phyloP scores from a whole-genome alignment of 2,113 vertebrate genomes.

The Heterocephalus glaber region DNA sequence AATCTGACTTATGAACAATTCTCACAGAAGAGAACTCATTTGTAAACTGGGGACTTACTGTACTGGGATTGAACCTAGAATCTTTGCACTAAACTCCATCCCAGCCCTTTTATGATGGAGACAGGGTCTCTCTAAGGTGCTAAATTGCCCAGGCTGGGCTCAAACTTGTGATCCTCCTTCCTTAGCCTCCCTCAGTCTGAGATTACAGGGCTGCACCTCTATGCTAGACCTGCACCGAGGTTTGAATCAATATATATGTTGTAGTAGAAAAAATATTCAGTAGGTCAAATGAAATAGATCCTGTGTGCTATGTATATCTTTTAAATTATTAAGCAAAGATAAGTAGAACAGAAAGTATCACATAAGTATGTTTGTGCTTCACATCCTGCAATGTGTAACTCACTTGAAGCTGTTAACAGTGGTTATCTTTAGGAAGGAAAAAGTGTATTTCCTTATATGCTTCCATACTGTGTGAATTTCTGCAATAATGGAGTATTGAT shows the following conservation, averaged over 20 bases:
- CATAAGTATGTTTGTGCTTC: not conserved
- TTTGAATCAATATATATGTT: constrained; percentile 1
- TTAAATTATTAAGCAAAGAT: not conserved
- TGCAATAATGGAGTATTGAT: not conserved
- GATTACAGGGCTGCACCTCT: not conserved
- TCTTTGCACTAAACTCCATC: not conserved
- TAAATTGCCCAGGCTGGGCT: not conserved
- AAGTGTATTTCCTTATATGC: constrained; percentile 7
- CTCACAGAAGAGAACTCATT: not conserved
- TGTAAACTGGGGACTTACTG: not conserved
- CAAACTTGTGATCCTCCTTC: not conserved
- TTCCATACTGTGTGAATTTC: constrained; percentile 2
- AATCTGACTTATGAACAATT: not conserved
- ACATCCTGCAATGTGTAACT: not conserved
- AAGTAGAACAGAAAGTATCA: constrained; percentile 43
- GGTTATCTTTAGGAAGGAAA: not conserved
- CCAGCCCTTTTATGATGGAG: not conserved
- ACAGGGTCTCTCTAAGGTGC: not conserved
- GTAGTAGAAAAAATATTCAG: constrained; percentile 12
- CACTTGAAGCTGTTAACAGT: not conserved
- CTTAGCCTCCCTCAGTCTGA: not conserved
- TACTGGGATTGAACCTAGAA: not conserved
- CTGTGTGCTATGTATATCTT: not conserved
- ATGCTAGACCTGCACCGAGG: not conserved
- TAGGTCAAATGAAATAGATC: constrained; percentile 39